These are phyloP conservation scores for Archips crataeganus DNA, from an alignment of 2,888 invertebrate species.

Conservation along the genomic window DNA sequence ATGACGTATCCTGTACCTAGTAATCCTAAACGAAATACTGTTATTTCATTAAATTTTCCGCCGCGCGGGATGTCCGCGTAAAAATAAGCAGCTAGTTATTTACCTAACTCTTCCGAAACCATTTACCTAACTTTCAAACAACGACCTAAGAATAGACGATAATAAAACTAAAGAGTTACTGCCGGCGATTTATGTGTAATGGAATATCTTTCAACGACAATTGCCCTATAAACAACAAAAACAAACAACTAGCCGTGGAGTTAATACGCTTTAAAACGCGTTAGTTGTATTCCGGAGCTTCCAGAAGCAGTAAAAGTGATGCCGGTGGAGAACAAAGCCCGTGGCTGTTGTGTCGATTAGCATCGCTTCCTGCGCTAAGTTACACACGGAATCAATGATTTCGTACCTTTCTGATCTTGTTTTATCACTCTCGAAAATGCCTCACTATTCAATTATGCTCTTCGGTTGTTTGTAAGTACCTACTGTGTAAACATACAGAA, in stretches of 20 bases:
- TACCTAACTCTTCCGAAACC: conserved; percentile 5
- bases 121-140: conserved; percentile 30
- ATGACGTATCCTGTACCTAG: neutral
- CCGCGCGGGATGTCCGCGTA: conserved; percentile 5
- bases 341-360: conserved; percentile 24
- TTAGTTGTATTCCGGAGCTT: conserved; percentile 11
- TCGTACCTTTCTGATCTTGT: neutral
- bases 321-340: conserved; percentile 25
- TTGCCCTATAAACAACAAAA: conserved; percentile 32
- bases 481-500: conserved; percentile 1
- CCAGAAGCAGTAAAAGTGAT: conserved; percentile 28
- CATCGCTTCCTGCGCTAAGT: conserved; percentile 8
- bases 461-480: neutral
- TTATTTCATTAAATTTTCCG: neutral
- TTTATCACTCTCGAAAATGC: neutral
- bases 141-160: conserved; percentile 30
- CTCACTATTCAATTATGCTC: neutral
- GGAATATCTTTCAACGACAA: conserved; percentile 37
- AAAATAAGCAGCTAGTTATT: neutral
- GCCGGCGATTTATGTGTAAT: conserved; percentile 33
- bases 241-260: conserved; percentile 32
- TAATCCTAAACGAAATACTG: neutral
- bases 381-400: conserved; percentile 13
- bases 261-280: conserved; percentile 40
- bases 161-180: conserved; percentile 35